Conservation (phyloP, 2,797 vertebrate genomes). For the Zalophus californianus region DNA sequence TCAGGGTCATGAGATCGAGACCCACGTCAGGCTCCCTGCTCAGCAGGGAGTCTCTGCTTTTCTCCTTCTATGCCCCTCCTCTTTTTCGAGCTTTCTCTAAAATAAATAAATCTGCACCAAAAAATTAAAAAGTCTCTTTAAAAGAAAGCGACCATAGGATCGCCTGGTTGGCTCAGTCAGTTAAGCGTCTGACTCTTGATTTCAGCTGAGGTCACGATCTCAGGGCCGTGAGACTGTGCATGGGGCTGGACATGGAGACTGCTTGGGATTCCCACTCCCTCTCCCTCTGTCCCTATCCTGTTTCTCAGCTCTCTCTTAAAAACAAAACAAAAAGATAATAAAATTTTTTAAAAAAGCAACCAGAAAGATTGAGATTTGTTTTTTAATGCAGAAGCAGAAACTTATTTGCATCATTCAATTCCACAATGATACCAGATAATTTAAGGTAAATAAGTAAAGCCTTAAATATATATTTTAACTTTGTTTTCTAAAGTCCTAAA, state of each 20-base stretch:
- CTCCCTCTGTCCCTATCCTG: not conserved
- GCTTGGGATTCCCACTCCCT: not conserved
- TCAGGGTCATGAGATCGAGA: not conserved
- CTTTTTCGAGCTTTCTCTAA: not conserved
- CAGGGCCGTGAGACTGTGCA: not conserved
- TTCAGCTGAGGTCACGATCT: not conserved
- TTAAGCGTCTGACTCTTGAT: not conserved
- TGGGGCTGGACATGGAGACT: not conserved
- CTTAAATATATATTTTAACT: not conserved
- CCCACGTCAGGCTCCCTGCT: too few relatives aligned
- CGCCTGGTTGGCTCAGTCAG: not conserved
- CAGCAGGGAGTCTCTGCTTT: too few relatives aligned
- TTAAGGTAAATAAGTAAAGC: not conserved
- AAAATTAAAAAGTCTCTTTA: not conserved
- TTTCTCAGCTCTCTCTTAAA: not conserved
- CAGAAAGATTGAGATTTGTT: not conserved
- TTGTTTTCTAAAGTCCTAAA: not conserved
- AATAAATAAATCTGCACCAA: not conserved
- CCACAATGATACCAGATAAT: not conserved
- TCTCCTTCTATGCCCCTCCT: not conserved
- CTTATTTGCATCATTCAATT: constrained; percentile 12
- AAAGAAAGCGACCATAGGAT: not conserved
- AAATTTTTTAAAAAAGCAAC: not conserved
- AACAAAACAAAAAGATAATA: not conserved
- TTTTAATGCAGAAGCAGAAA: not conserved